Evolutionary conservation across 2,113 vertebrate genomes (phyloP).

Genomic region (Mobula hypostoma): DNA sequence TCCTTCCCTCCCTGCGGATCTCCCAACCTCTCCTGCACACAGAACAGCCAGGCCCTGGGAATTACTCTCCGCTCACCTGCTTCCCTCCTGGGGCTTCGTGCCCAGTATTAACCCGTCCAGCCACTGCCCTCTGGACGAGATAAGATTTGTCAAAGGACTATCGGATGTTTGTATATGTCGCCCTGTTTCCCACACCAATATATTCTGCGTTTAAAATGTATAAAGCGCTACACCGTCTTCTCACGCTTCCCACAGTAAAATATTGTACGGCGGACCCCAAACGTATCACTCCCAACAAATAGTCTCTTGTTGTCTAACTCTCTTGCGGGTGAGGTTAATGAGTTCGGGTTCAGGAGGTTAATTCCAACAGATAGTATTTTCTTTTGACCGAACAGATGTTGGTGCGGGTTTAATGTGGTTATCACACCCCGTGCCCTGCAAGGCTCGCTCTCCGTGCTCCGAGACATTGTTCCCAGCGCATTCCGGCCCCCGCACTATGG

Average conservation of each 20-base stretch:
- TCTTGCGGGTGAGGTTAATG: constrained; percentile 83
- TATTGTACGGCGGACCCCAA: constrained; percentile 67
- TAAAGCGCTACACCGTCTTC: constrained; percentile 67
- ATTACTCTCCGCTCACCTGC: no score
- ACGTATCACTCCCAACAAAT: constrained; percentile 77
- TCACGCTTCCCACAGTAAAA: constrained; percentile 88
- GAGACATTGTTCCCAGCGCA: constrained; percentile 69
- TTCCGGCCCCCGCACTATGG: constrained; percentile 79
- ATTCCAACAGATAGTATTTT: constrained; percentile 85
- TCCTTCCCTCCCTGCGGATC: no score
- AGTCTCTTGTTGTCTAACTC: constrained; percentile 84
- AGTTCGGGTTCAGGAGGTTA: constrained; percentile 86
- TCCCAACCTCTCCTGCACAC: no score
- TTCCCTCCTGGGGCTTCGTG: background rate
- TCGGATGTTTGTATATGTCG: constrained; percentile 60
- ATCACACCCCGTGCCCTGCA: constrained; percentile 88
- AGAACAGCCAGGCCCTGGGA: no score
- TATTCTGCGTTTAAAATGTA: constrained; percentile 59
- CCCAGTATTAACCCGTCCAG: background rate
- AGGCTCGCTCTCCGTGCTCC: constrained; percentile 62
- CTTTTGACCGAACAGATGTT: constrained; percentile 93
- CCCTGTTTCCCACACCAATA: constrained; percentile 70
- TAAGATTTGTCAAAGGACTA: constrained; percentile 44
- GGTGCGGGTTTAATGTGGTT: constrained; percentile 94
- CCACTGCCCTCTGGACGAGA: background rate